Percentiles rank a stretch among this genome's conserved stretches.
Conservation (phyloP, 2,113 vertebrate species). For the Bubo bubo region DNA sequence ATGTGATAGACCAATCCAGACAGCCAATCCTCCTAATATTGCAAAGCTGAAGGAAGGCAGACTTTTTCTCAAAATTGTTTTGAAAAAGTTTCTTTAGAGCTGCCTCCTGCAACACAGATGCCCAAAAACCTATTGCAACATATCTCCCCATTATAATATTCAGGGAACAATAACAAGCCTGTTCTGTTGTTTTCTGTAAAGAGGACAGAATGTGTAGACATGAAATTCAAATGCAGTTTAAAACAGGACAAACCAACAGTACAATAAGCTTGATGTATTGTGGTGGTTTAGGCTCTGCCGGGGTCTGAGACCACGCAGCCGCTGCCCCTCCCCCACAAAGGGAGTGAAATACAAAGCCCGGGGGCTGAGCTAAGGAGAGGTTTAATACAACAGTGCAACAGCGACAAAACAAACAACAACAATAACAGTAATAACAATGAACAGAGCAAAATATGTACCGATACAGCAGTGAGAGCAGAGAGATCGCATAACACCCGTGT, state of each 20-base stretch:
- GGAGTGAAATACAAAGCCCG: no score
- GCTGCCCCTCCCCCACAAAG: no score
- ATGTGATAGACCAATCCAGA: neutral
- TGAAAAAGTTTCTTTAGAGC: neutral
- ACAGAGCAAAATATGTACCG: no score
- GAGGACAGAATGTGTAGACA: neutral
- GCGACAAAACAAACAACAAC: no score
- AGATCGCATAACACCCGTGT: no score
- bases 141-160: neutral
- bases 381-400: no score
- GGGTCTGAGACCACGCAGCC: no score
- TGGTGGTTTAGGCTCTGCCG: no score
- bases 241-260: neutral
- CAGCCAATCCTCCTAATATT: neutral
- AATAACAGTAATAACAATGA: no score
- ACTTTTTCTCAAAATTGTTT: neutral
- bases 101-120: neutral
- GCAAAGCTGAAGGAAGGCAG: neutral
- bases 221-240: neutral
- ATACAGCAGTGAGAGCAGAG: no score
- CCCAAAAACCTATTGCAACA: neutral
- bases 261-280: neutral
- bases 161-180: neutral
- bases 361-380: no score
- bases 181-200: neutral